phyloP scores from a whole-genome alignment of 2,797 vertebrate genomes.

The Chelon labrosus region DNA sequence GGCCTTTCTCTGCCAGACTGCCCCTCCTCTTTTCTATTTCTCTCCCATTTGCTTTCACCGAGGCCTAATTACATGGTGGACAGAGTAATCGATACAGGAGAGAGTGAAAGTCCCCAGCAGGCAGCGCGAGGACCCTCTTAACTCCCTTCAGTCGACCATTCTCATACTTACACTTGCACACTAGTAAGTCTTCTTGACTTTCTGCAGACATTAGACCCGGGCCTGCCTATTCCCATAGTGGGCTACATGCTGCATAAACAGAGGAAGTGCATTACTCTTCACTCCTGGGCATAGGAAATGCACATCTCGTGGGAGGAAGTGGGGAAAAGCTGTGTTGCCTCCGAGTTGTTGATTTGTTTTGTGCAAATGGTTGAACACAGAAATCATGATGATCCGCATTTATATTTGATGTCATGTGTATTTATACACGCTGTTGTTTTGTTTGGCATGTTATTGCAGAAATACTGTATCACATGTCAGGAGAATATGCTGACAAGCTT shows the following conservation, averaged over 20 bases:
- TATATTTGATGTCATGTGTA: slow-evolving; percentile 32
- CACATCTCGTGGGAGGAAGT: slow-evolving; percentile 5
- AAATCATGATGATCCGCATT: slow-evolving; percentile 28
- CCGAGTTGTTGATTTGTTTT: slow-evolving; percentile 23
- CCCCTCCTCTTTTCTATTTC: slow-evolving; percentile 55
- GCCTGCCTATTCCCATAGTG: slow-evolving; percentile 52
- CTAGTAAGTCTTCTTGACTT: slow-evolving; percentile 73
- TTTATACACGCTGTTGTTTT: background rate
- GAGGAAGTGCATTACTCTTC: slow-evolving; percentile 71
- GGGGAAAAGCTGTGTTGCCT: background rate
- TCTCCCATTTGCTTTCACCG: slow-evolving; percentile 69
- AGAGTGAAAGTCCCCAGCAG: slow-evolving; percentile 80
- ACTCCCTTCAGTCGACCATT: slow-evolving; percentile 59
- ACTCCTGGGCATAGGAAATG: slow-evolving; percentile 36
- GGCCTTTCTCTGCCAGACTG: slow-evolving; percentile 54
- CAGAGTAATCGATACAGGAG: slow-evolving; percentile 80
- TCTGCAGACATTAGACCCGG: slow-evolving; percentile 65
- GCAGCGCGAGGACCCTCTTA: slow-evolving; percentile 70
- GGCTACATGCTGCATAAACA: slow-evolving; percentile 60
- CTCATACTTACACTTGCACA: slow-evolving; percentile 69
- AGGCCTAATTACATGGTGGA: slow-evolving; percentile 82
- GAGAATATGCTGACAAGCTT: background rate
- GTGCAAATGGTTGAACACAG: slow-evolving; percentile 24
- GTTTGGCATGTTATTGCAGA: slow-evolving; percentile 1
- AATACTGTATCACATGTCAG: slow-evolving; percentile 3